Evolutionary conservation across 2,888 invertebrate genomes (phyloP), one percentile per base, ranked within the genome.

Genomic region (Erebia epiphron): DNA sequence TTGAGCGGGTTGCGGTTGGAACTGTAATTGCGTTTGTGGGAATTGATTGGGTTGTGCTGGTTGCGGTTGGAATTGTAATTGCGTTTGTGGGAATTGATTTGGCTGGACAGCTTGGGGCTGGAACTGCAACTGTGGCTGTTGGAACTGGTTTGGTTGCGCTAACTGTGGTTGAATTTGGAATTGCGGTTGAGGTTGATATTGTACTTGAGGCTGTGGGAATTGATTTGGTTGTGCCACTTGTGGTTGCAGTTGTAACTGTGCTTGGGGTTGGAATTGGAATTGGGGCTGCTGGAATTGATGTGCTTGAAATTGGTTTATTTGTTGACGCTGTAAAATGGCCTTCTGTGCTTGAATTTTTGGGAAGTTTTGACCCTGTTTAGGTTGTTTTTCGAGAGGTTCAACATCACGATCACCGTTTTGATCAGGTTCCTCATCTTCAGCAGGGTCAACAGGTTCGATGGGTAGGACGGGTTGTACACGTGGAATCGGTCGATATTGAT

Each of bases 291-390:
- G 71, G 18, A 71, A 73, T 58, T 77, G 75, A 2, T 21, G 11
- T 10, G 49, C 21, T 71, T 83, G 81, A 18, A 75, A 61, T 65
- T 79, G 80, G 67, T 79, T 80, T 4, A 75, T 69, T 1, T 75
- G 68, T 67, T 82, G 83, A 0, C 82, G 79, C 70, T 82, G 83
- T 8, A 82, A 73, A 16, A 82, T 74, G 14, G 81, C 82, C n/a
- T 79, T 83, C 69, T 85, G 86, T 0, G 81, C 80, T 75, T 85
- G 83, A 13, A 83, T 75, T 69, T 84, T 81, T n/a, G 80, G 76
- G 46, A 79, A 74, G 43, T 79, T 66, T 67, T 79, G 79, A 11
- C 74, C 72, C 56, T 74, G 75, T 16, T 60, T 60, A 16, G 49
- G 49, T 21, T 49, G 62, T 21, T 21, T 49, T 71, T 77, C 75